phyloP scores from a whole-genome alignment of 1,140 invertebrate species.

The Psilanteris sp. region DNA sequence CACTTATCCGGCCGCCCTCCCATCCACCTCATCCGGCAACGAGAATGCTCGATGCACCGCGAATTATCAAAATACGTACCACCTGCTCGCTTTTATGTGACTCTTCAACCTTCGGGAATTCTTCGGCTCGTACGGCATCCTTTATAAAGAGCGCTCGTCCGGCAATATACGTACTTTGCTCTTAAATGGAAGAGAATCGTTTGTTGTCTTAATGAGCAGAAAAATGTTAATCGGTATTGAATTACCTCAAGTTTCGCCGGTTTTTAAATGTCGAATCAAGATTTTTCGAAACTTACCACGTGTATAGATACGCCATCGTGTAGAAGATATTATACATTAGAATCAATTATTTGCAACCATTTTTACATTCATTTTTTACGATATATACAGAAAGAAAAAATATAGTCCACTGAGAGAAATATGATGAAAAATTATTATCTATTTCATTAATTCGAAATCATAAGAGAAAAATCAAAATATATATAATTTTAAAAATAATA shows the following conservation, averaged over 20 bases:
- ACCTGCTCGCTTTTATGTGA: conserved; percentile 70
- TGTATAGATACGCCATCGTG: too few species aligned
- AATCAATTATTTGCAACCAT: too few species aligned
- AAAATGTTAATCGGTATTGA: conserved; percentile 45
- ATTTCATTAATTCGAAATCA: too few species aligned
- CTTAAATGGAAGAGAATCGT: conserved; percentile 29
- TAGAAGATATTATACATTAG: too few species aligned
- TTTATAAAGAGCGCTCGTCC: conserved; percentile 30
- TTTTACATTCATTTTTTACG: too few species aligned
- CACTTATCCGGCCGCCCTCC: conserved; percentile 32
- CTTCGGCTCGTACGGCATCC: conserved; percentile 36
- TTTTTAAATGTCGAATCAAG: conserved; percentile 37
- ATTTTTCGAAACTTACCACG: not conserved
- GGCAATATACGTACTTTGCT: not conserved
- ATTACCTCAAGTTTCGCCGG: conserved; percentile 7
- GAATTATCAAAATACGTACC: conserved; percentile 72
- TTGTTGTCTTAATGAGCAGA: conserved; percentile 48
- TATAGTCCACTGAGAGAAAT: too few species aligned
- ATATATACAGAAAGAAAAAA: too few species aligned
- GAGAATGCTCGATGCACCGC: conserved; percentile 67
- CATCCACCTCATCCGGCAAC: conserved; percentile 48
- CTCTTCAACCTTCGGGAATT: conserved; percentile 55
- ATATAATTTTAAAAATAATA: too few species aligned
- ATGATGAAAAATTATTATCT: too few species aligned
- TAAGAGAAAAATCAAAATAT: too few species aligned